Evolutionary conservation across 2,113 vertebrate species (phyloP).

Genomic region (Eublepharis macularius): DNA sequence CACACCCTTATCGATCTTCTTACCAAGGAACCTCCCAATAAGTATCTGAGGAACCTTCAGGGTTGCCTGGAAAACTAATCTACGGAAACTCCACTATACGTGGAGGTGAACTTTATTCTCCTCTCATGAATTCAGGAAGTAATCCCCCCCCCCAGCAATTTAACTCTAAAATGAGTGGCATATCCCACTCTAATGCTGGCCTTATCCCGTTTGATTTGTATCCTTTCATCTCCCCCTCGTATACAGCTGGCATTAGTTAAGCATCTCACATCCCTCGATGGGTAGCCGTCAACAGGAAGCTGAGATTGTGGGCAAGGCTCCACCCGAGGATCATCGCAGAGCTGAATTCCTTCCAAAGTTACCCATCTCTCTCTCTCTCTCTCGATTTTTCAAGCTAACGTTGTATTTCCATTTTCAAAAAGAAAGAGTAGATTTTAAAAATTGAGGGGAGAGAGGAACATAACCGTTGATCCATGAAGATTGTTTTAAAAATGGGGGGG

Average conservation of each 20-base stretch:
- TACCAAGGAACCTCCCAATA: too few relatives aligned
- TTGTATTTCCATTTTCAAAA: not conserved
- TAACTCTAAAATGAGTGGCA: slow-evolving; percentile 72
- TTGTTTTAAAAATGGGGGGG: not conserved
- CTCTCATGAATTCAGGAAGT: slow-evolving; percentile 69
- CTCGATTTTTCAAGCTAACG: not conserved
- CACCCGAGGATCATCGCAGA: slow-evolving; percentile 21
- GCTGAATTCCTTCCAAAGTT: not conserved
- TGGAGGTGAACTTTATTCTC: not conserved
- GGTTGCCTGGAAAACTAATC: too few relatives aligned
- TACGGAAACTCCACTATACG: too few relatives aligned
- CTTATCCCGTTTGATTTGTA: slow-evolving; percentile 80
- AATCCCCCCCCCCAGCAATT: slow-evolving; percentile 61
- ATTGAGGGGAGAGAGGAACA: not conserved
- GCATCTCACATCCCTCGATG: slow-evolving; percentile 65
- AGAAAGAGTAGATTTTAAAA: not conserved
- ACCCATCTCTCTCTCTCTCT: not conserved
- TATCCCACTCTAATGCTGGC: slow-evolving; percentile 78
- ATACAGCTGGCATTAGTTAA: slow-evolving; percentile 85
- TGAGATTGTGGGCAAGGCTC: slow-evolving; percentile 41
- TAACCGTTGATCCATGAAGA: not conserved
- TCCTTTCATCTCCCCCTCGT: slow-evolving; percentile 77
- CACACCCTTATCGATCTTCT: too few relatives aligned
- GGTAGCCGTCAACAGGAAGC: slow-evolving; percentile 42
- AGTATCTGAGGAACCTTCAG: too few relatives aligned